Base-by-base conservation (phyloP, 2,888 invertebrate species). In the Apamea anceps region DNA sequence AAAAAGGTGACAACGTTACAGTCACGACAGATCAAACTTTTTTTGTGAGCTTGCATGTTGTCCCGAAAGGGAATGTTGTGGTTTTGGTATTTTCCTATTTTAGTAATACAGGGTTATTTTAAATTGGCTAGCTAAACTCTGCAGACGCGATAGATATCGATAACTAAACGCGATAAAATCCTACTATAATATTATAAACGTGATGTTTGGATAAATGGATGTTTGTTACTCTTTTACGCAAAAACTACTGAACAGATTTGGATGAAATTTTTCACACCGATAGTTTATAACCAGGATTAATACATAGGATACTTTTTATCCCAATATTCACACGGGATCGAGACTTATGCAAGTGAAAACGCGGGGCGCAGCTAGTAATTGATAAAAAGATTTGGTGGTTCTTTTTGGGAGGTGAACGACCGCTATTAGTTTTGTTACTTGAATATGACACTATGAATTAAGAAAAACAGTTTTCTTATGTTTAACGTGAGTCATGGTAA, bases 1-100 rank as follows among this genome's bases (percentile, higher is more conserved):
- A 68, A 63, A 78, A 77, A 63, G 7, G 48, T 77, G 8, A 71
- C 70, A 63, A 42, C 12, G n/a, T 51, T 10, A 48, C 45, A 18
- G n/a, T 42, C 8, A 13, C n/a, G 65, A 15, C 45, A 60, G 32
- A 51, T 54, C n/a, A 28, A 66, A 54, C 13, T n/a, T 82, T 28
- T 51, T 81, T 77, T 68, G 7, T 8, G n/a, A 48, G 5, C 5
- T 48, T 13, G 21, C n/a, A 45, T 65, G 68, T 73, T 25, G 13
- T 60, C 62, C 15, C n/a, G 6, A 18, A 65, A n/a, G 62, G 18
- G 2, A n/a, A 18, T 51, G 21, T 2, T n/a, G 10, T 54, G 1
- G n/a, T 72, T 57, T 72, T 25, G 32, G 2, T 60, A 18, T 15
- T 54, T 25, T 15, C 5, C 1, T 32, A 37, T 0, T 2, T 37